Base-by-base conservation (phyloP, 2,888 invertebrate species). In the Sarcophaga carnaria region DNA sequence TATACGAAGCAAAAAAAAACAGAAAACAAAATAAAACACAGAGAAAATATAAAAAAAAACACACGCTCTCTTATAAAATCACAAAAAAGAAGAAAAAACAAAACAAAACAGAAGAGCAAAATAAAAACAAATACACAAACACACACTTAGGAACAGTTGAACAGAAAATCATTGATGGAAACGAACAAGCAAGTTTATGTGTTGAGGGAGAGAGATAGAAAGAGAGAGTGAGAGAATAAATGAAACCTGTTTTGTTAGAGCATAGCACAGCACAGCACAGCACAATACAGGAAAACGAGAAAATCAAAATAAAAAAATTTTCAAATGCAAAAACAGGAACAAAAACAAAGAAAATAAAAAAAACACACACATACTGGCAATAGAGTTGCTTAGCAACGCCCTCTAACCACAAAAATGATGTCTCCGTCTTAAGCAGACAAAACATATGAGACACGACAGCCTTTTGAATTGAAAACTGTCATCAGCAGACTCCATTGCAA, bases 371-470 rank as follows among this genome's bases (percentile, higher is more conserved):
- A 79, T 90, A 93, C 91, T 93, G 90, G 89, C 85, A 37, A 37
- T 85, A 87, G 89, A 79, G 89, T 90, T 92, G 93, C 93, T 93
- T 91, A 92, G 93, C 92, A 93, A 93, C 93, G 92, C 93, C 93
- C 92, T 90, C 92, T 90, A 90, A 90, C 91, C 91, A 92, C 90
- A 90, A 89, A 87, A 85, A 78, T 85, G 79, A 72, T 83, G 83
- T 80, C 83, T 80, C 87, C 83, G 87, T 83, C 88, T 85, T 79
- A 66, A 78, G 83, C 80, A 83, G 83, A 85, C 59, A 27, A 74
- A 83, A 78, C 83, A 86, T 76, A 84, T 81, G 87, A 87, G 83
- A 87, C 81, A 71, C 84, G 87, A 84, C 87, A 87, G 76, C 81
- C 75, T 84, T 85, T 87, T 87, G 87, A 84, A 84, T 84, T 82